A percentile compares a stretch with the other conserved stretches of the same genome.
Evolutionary conservation across 2,888 invertebrate genomes (phyloP).

Genomic region (Epistrophella euchroma): DNA sequence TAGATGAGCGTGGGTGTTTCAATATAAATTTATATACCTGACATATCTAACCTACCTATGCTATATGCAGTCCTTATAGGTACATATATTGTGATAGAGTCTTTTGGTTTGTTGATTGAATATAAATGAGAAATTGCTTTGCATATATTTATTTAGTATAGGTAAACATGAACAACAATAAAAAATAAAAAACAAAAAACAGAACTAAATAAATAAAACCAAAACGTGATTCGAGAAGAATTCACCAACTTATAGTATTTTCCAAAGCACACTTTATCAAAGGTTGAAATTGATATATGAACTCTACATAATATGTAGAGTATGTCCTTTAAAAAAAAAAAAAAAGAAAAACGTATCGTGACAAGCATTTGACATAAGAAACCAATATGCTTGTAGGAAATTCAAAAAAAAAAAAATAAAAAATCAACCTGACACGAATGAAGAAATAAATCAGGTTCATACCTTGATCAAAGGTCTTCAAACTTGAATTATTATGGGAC

Average conservation of each 20-base stretch:
- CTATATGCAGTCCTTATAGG: background rate
- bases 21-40: constrained; percentile 2
- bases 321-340: background rate
- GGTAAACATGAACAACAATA: constrained; percentile 11
- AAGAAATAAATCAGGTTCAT: background rate
- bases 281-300: background rate
- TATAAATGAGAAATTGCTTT: constrained; percentile 60
- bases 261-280: constrained; percentile 9
- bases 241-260: constrained; percentile 13
- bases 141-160: constrained; percentile 36
- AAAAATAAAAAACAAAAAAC: constrained; percentile 4
- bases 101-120: constrained; percentile 65
- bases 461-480: background rate
- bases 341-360: background rate
- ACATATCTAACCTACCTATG: background rate
- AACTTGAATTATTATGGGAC: constrained; percentile 2
- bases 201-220: constrained; percentile 16
- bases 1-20: background rate
- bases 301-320: background rate
- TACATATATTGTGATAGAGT: constrained; percentile 37
- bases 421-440: background rate
- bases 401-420: background rate
- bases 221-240: constrained; percentile 23
- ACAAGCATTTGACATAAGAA: constrained; percentile 28
- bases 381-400: constrained; percentile 1